These are phyloP conservation scores for Apamea anceps DNA, from an alignment of 2,888 invertebrate species.

Conservation along the genomic window DNA sequence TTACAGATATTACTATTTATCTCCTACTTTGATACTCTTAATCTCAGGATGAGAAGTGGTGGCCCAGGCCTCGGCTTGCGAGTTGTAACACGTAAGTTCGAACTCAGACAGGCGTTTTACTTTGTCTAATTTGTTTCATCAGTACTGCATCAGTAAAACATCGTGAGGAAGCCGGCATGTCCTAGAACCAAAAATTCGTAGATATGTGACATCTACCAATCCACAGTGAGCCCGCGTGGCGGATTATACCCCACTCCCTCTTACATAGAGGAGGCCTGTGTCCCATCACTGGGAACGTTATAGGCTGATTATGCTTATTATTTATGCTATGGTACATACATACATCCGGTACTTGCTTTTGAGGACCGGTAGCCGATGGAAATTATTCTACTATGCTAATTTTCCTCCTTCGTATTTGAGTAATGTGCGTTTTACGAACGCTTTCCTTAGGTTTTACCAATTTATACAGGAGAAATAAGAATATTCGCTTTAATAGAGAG, in stretches of 20 bases:
- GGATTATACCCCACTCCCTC: not conserved
- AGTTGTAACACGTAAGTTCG: not conserved
- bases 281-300: not conserved
- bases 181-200: not conserved
- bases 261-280: not conserved
- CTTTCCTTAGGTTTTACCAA: conserved; percentile 22
- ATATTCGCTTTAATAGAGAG: conserved; percentile 7
- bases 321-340: not conserved
- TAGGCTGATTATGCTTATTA: not conserved
- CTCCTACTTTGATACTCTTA: not conserved
- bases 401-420: conserved; percentile 35
- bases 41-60: not conserved
- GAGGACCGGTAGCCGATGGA: conserved; percentile 9
- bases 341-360: conserved; percentile 5
- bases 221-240: not conserved
- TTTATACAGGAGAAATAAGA: conserved; percentile 30
- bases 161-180: not conserved
- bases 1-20: not conserved
- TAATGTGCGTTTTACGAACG: conserved; percentile 40
- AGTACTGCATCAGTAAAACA: not conserved
- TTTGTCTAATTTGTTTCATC: not conserved
- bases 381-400: conserved; percentile 46
- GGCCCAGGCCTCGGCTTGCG: not conserved
- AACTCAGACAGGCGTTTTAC: not conserved
- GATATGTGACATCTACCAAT: not conserved